These are phyloP conservation scores for Drosophila atripex DNA, from an alignment of 2,888 invertebrate species.

Conservation along the genomic window DNA sequence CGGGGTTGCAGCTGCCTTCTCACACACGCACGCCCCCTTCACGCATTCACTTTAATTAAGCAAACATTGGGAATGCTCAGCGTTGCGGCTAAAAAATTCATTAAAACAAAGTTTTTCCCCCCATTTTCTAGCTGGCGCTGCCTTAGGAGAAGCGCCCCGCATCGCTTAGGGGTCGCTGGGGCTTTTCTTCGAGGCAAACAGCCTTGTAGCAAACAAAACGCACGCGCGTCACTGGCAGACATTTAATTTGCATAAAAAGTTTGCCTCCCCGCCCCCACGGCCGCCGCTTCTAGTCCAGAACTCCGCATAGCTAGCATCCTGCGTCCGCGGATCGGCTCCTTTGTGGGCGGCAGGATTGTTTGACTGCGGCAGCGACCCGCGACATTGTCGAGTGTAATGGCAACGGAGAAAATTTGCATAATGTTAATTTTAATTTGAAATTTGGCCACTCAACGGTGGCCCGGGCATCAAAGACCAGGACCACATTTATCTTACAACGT, in stretches of 20 bases:
- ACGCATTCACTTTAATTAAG: conserved; percentile 68
- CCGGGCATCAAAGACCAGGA: conserved; percentile 32
- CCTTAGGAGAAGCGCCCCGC: conserved; percentile 27
- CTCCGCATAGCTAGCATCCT: conserved; percentile 26
- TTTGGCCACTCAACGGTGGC: conserved; percentile 75
- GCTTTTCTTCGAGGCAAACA: conserved; percentile 24
- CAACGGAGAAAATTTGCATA: conserved; percentile 71
- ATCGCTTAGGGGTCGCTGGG: conserved; percentile 25
- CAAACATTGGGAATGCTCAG: conserved; percentile 62
- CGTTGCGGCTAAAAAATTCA: conserved; percentile 73
- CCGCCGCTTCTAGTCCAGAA: conserved; percentile 2
- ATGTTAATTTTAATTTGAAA: conserved; percentile 79
- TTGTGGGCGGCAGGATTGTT: conserved; percentile 72
- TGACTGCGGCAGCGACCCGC: conserved; percentile 69
- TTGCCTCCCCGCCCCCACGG: conserved; percentile 50
- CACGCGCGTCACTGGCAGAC: conserved; percentile 77
- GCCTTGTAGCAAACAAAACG: conserved; percentile 76
- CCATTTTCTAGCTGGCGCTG: conserved; percentile 8
- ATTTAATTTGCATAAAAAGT: conserved; percentile 78
- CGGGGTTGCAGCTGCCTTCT: conserved; percentile 25
- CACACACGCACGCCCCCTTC: conserved; percentile 19
- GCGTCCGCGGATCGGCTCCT: conserved; percentile 36
- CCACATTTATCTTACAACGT: conserved; percentile 70
- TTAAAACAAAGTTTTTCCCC: conserved; percentile 56
- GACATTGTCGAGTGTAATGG: conserved; percentile 42